These are phyloP conservation scores for Eledona agricola DNA, from an alignment of 2,888 invertebrate species.

Conservation along the genomic window DNA sequence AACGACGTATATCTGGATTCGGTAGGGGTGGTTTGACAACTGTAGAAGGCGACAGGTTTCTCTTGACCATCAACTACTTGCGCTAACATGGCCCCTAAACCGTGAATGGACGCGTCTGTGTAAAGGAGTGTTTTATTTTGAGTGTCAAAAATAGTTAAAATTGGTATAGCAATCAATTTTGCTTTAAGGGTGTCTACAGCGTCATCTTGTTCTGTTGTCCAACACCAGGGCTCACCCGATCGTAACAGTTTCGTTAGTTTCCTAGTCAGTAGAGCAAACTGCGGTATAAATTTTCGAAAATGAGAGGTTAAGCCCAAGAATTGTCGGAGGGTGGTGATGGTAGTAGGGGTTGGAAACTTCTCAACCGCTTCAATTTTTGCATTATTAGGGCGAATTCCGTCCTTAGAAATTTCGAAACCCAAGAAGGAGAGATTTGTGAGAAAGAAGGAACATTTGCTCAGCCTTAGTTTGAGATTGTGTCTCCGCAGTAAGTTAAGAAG, in stretches of 20 bases:
- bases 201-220: not conserved
- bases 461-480: constrained; percentile 38
- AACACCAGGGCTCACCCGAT: not conserved
- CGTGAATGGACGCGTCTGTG: constrained; percentile 41
- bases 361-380: constrained; percentile 44
- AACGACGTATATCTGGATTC: constrained; percentile 14
- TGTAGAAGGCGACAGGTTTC: constrained; percentile 40
- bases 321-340: constrained; percentile 46
- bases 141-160: constrained; percentile 39
- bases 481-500: constrained; percentile 28
- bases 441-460: constrained; percentile 44
- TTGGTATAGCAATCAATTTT: constrained; percentile 30
- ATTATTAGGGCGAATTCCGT: constrained; percentile 41
- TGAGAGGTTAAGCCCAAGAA: constrained; percentile 47
- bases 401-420: constrained; percentile 45
- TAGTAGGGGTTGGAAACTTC: constrained; percentile 44
- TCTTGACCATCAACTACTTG: constrained; percentile 18
- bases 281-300: not conserved
- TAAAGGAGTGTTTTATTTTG: constrained; percentile 37
- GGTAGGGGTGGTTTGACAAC: constrained; percentile 19
- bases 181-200: constrained; percentile 25
- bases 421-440: constrained; percentile 42
- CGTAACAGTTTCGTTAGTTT: not conserved
- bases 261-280: not conserved
- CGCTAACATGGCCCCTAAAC: constrained; percentile 41